Evolutionary conservation across 2,888 invertebrate species (phyloP).

Genomic region (Nymphalis c-album): DNA sequence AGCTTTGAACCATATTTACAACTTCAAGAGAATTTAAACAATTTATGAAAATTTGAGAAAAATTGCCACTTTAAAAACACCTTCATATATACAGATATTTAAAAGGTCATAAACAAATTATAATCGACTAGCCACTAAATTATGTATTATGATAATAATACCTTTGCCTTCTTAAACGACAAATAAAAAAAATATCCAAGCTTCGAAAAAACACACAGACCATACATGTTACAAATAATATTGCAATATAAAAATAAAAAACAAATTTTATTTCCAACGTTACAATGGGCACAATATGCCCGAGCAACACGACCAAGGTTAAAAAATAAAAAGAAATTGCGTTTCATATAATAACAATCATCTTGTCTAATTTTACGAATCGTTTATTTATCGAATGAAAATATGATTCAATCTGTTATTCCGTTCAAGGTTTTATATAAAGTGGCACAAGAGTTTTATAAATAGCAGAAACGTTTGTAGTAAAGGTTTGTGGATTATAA

Average conservation of each 20-base stretch:
- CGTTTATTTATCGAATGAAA: background rate
- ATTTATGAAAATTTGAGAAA: too few relatives aligned
- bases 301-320: conserved; percentile 14
- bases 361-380: conserved; percentile 4
- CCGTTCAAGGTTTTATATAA: conserved; percentile 7
- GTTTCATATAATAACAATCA: conserved; percentile 7
- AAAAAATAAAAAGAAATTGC: conserved; percentile 18
- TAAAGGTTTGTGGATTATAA: background rate
- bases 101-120: too few relatives aligned
- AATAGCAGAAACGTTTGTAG: background rate
- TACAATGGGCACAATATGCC: background rate
- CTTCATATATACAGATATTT: too few relatives aligned
- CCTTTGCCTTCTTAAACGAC: too few relatives aligned
- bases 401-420: background rate
- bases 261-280: conserved; percentile 3
- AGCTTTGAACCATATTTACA: too few relatives aligned
- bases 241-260: conserved; percentile 1
- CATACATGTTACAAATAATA: background rate
- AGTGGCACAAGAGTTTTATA: background rate
- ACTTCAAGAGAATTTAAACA: too few relatives aligned
- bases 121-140: too few relatives aligned
- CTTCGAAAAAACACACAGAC: too few relatives aligned
- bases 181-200: too few relatives aligned
- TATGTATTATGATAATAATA: too few relatives aligned
- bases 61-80: too few relatives aligned